These are phyloP conservation scores for Tenthredo mesomela DNA, from an alignment of 2,888 invertebrate genomes.

Conservation along the genomic window DNA sequence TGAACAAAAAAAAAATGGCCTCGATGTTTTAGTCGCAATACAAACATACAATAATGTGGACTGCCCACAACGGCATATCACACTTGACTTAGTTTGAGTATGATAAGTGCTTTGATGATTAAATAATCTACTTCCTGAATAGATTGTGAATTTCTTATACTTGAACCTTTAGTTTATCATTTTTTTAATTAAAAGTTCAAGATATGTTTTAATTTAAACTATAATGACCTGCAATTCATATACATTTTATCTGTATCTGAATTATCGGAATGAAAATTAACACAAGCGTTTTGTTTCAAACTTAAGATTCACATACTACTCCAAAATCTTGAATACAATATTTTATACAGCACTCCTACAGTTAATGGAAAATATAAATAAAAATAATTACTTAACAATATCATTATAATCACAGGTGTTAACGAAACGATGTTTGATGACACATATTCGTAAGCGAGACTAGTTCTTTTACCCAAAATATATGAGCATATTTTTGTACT, in stretches of 20 bases:
- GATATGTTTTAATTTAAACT: neutral
- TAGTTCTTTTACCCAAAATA: slow-evolving; percentile 28
- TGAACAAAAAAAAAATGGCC: neutral
- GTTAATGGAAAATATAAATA: slow-evolving; percentile 29
- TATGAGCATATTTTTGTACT: slow-evolving; percentile 41
- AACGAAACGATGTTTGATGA: slow-evolving; percentile 21
- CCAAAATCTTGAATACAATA: slow-evolving; percentile 16
- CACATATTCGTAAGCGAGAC: slow-evolving; percentile 9
- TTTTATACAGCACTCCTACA: slow-evolving; percentile 31
- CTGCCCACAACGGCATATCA: neutral
- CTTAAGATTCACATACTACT: neutral
- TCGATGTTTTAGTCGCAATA: neutral
- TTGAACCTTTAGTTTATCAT: neutral
- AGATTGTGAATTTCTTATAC: neutral
- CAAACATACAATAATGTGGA: neutral
- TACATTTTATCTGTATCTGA: neutral
- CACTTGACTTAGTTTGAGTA: slow-evolving; percentile 8
- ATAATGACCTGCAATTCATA: neutral
- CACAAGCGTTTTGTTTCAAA: neutral
- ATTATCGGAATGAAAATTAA: slow-evolving; percentile 5
- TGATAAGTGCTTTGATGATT: slow-evolving; percentile 10
- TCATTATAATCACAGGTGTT: slow-evolving; percentile 25
- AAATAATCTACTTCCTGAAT: neutral
- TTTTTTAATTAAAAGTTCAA: neutral
- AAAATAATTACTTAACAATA: neutral